A percentile compares a stretch with the other conserved stretches of the same genome.
These are phyloP conservation scores for Gulo gulo DNA, from an alignment of 2,113 vertebrate genomes.

Conservation along the genomic window DNA sequence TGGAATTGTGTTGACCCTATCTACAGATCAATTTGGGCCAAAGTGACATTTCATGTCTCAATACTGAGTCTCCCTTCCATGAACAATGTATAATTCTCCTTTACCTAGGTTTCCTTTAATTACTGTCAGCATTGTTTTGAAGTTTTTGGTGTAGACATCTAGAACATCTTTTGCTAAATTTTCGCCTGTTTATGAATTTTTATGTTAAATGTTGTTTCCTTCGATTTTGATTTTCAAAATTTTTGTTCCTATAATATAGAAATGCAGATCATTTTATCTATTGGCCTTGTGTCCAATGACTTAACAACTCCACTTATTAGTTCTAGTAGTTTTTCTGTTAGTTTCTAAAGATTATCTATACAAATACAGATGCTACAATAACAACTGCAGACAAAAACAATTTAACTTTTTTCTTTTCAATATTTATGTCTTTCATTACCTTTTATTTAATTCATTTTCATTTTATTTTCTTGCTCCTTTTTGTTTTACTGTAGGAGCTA, in stretches of 20 bases:
- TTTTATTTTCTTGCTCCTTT: neutral
- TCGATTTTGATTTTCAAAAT: slow-evolving; percentile 3
- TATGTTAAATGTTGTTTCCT: neutral
- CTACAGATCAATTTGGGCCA: neutral
- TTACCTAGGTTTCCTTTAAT: neutral
- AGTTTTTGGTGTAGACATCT: neutral
- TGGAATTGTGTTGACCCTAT: neutral
- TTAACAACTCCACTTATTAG: neutral
- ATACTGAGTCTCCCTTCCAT: neutral
- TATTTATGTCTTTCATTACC: neutral
- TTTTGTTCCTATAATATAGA: neutral
- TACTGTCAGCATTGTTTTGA: neutral
- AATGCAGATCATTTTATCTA: neutral
- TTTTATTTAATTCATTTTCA: neutral
- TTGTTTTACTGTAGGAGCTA: neutral
- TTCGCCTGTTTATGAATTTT: neutral
- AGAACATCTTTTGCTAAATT: neutral
- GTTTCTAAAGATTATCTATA: neutral
- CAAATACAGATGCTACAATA: neutral
- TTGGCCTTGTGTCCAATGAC: neutral
- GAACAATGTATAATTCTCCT: neutral
- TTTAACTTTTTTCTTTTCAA: neutral
- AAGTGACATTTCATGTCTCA: neutral
- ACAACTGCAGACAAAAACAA: neutral
- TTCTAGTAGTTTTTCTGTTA: neutral